phyloP scores from a whole-genome alignment of 2,113 vertebrate genomes.

The Limnothrissa miodon region DNA sequence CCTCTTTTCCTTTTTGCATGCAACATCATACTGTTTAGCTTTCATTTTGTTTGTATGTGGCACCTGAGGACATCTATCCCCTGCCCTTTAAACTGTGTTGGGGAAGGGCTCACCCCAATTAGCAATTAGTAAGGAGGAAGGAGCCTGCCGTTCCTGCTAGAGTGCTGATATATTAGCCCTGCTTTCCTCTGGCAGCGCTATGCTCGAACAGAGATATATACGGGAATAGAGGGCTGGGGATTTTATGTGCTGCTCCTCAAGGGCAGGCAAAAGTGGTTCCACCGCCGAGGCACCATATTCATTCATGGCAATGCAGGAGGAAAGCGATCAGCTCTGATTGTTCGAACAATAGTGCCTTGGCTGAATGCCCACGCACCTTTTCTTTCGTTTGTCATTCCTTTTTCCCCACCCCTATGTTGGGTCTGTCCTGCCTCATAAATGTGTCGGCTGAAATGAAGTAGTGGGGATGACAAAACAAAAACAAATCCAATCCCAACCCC shows the following conservation, averaged over 20 bases:
- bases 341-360: slow-evolving; percentile 24
- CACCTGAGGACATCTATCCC: not conserved
- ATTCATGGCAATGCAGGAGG: not conserved
- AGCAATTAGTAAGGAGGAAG: slow-evolving; percentile 3
- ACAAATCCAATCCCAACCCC: slow-evolving; percentile 34
- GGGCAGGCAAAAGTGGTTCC: slow-evolving; percentile 31
- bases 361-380: slow-evolving; percentile 7
- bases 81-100: not conserved
- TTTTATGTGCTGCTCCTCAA: slow-evolving; percentile 41
- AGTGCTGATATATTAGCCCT: slow-evolving; percentile 4
- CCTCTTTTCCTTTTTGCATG: not conserved
- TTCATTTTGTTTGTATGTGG: not conserved
- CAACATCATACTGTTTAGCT: not conserved
- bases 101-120: not conserved
- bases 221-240: slow-evolving; percentile 53
- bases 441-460: slow-evolving; percentile 29
- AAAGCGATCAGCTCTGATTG: slow-evolving; percentile 21
- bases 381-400: not conserved
- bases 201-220: slow-evolving; percentile 45
- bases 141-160: not conserved
- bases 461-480: slow-evolving; percentile 35
- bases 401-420: not conserved
- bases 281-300: not conserved
- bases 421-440: slow-evolving; percentile 25
- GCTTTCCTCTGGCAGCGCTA: not conserved